A percentile compares a stretch with the other conserved stretches of the same genome.
Conservation (phyloP, 2,113 vertebrate species). For the Erythrocercus mccallii region DNA sequence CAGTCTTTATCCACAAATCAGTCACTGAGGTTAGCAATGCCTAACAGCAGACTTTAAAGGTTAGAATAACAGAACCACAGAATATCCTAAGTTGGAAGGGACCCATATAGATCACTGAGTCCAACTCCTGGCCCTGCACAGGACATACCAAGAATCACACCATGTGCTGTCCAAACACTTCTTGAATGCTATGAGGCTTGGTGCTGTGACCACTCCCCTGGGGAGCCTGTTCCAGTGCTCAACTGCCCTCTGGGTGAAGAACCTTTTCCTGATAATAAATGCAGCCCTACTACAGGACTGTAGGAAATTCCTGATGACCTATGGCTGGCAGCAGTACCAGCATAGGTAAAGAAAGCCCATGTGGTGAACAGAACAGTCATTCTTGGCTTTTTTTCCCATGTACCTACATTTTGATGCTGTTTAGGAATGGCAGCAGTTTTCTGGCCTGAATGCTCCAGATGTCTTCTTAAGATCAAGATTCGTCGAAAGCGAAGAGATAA, state of each 20-base stretch:
- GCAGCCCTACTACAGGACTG: neutral
- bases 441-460: neutral
- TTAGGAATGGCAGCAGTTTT: neutral
- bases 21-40: neutral
- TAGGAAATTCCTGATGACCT: neutral
- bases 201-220: neutral
- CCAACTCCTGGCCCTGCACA: neutral
- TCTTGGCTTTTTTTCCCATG: neutral
- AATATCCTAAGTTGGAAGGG: neutral
- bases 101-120: neutral
- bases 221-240: neutral
- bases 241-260: neutral
- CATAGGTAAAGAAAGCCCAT: fast-evolving
- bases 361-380: neutral
- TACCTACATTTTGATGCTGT: neutral
- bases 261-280: neutral
- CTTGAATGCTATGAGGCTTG: neutral
- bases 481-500: neutral
- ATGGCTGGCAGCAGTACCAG: neutral
- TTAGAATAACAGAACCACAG: neutral
- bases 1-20: neutral
- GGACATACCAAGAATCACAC: neutral
- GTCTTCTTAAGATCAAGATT: neutral
- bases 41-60: neutral
- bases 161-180: neutral